Conservation (phyloP, 2,797 vertebrate species). For the Bovichtus diacanthus region DNA sequence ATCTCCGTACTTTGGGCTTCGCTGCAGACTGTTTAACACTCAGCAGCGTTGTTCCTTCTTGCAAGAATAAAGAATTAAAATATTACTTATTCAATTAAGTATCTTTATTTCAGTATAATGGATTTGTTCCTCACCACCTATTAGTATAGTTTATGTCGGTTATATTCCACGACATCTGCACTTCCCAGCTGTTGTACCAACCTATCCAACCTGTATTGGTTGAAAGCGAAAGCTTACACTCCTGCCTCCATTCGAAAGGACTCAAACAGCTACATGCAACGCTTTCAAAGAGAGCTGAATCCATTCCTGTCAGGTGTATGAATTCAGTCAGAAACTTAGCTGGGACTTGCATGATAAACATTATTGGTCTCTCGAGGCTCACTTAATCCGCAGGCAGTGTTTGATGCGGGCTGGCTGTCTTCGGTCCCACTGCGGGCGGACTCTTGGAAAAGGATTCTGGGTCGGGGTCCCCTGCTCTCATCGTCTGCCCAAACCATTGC, state of each 20-base stretch:
- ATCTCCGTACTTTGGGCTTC: too few relatives aligned
- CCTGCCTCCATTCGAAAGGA: constrained; percentile 1
- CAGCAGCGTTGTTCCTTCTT: too few relatives aligned
- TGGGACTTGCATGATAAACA: constrained; percentile 34
- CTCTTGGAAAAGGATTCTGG: constrained; percentile 67
- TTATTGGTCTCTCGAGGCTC: constrained; percentile 44
- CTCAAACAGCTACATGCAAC: neutral
- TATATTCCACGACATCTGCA: too few relatives aligned
- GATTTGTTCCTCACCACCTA: too few relatives aligned
- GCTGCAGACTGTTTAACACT: too few relatives aligned
- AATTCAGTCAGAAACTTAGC: constrained; percentile 23
- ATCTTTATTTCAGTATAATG: too few relatives aligned
- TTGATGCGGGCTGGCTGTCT: constrained; percentile 71
- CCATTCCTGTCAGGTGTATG: constrained; percentile 54
- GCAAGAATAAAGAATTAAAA: too few relatives aligned
- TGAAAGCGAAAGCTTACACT: constrained; percentile 1
- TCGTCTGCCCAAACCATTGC: constrained; percentile 65
- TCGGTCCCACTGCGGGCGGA: constrained; percentile 50
- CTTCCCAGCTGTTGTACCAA: neutral
- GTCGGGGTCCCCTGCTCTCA: constrained; percentile 53
- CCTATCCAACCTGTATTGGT: neutral
- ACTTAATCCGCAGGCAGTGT: constrained; percentile 39
- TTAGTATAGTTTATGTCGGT: too few relatives aligned
- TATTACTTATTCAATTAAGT: too few relatives aligned
- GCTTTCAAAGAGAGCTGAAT: constrained; percentile 9